phyloP scores from a whole-genome alignment of 2,888 invertebrate species.

The Drosophila kuntzei region DNA sequence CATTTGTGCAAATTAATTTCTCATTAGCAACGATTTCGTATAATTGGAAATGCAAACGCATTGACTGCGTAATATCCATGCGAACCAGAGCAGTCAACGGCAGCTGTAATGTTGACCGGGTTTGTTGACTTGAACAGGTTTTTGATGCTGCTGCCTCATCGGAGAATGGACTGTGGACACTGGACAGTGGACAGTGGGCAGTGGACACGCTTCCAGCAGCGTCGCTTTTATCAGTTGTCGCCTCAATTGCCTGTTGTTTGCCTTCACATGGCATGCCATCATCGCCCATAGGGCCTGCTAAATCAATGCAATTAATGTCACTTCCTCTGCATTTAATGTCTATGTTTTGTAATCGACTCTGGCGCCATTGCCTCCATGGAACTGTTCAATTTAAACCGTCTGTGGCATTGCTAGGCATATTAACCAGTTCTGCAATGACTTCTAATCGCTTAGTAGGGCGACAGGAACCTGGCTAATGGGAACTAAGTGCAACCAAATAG shows the following conservation, averaged over 20 bases:
- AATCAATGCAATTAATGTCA: constrained; percentile 81
- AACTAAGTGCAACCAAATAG: background rate
- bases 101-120: constrained; percentile 12
- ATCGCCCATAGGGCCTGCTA: constrained; percentile 57
- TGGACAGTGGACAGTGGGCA: background rate
- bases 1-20: constrained; percentile 73
- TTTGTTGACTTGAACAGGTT: constrained; percentile 57
- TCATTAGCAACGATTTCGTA: constrained; percentile 70
- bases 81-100: constrained; percentile 7
- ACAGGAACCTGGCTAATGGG: background rate
- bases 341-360: constrained; percentile 77
- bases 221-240: constrained; percentile 52
- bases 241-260: constrained; percentile 18
- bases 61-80: constrained; percentile 30
- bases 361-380: constrained; percentile 56
- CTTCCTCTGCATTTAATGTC: constrained; percentile 78
- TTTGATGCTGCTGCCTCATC: background rate
- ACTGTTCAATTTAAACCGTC: constrained; percentile 22
- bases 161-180: background rate
- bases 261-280: constrained; percentile 10
- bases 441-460: constrained; percentile 18
- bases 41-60: constrained; percentile 70
- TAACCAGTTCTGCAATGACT: constrained; percentile 49
- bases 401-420: constrained; percentile 2
- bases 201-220: constrained; percentile 8